Percentiles rank a stretch among this genome's conserved stretches.
Conservation (phyloP, 1,140 invertebrate genomes). For the Solen grandis region DNA sequence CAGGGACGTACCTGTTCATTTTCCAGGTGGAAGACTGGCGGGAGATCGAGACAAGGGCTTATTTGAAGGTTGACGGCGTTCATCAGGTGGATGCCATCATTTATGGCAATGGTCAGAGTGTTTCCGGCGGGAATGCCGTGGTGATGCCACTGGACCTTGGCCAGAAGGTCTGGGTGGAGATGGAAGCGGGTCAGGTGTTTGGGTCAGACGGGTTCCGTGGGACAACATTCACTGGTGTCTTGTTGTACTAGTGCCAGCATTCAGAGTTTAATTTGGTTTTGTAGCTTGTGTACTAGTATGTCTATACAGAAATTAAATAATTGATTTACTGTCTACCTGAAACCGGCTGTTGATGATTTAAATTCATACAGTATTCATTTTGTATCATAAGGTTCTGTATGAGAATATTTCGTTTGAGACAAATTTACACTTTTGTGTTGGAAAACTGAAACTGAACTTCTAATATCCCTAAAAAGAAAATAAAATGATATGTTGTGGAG, state of each 20-base stretch:
- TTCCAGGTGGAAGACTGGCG: conserved; percentile 14
- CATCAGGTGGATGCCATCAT: neutral
- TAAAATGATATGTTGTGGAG: no score
- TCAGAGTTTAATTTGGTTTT: no score
- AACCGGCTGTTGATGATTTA: no score
- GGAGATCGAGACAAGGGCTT: neutral
- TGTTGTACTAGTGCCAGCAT: conserved; percentile 3
- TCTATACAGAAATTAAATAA: no score
- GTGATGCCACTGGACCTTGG: neutral
- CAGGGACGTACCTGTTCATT: conserved; percentile 32
- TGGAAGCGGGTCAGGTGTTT: neutral
- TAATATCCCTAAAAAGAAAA: no score
- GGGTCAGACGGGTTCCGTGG: neutral
- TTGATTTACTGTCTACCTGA: no score
- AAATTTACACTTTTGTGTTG: no score
- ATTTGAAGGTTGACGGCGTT: neutral
- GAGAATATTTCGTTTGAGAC: no score
- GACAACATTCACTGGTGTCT: neutral
- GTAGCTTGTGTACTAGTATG: no score
- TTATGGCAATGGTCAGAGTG: neutral
- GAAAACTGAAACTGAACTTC: no score
- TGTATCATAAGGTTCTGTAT: no score
- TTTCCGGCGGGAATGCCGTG: neutral
- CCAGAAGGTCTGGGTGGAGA: conserved; percentile 2
- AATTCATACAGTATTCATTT: no score